These are phyloP conservation scores for Zophobas morio DNA, from an alignment of 1,140 invertebrate species.

Conservation along the genomic window DNA sequence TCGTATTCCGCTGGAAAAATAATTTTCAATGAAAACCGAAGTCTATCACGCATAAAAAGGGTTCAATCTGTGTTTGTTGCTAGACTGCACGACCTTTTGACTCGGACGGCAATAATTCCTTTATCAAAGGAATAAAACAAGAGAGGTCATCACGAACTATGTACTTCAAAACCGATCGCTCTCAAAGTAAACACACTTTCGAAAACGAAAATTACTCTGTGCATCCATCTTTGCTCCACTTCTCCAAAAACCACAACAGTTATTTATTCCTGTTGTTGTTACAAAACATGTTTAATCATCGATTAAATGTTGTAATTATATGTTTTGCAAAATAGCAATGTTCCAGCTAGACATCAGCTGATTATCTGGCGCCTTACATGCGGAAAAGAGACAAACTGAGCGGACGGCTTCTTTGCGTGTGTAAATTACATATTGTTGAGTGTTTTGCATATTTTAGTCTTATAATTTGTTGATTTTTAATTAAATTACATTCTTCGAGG, in stretches of 20 bases:
- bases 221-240: slow-evolving; percentile 1
- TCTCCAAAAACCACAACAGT: slow-evolving; percentile 25
- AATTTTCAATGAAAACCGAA: slow-evolving; percentile 7
- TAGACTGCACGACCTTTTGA: slow-evolving; percentile 9
- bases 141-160: slow-evolving; percentile 28
- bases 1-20: slow-evolving; percentile 15
- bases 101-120: slow-evolving; percentile 17
- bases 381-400: slow-evolving; percentile 44
- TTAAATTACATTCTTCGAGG: slow-evolving; percentile 25
- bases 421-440: slow-evolving; percentile 36
- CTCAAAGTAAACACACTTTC: slow-evolving; percentile 14
- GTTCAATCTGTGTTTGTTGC: background rate
- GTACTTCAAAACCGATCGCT: slow-evolving; percentile 10
- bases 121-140: slow-evolving; percentile 29
- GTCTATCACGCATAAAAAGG: background rate
- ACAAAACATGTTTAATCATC: slow-evolving; percentile 42
- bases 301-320: slow-evolving; percentile 54
- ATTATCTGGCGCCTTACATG: slow-evolving; percentile 52
- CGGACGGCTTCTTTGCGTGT: slow-evolving; percentile 36
- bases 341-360: slow-evolving; percentile 53
- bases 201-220: background rate
- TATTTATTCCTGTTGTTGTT: slow-evolving; percentile 44
- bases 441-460: slow-evolving; percentile 30
- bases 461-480: slow-evolving; percentile 31
- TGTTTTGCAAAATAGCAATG: slow-evolving; percentile 50